Conservation (phyloP, 92 coral and sea anemone species). For the Desmophyllum pertusum region DNA sequence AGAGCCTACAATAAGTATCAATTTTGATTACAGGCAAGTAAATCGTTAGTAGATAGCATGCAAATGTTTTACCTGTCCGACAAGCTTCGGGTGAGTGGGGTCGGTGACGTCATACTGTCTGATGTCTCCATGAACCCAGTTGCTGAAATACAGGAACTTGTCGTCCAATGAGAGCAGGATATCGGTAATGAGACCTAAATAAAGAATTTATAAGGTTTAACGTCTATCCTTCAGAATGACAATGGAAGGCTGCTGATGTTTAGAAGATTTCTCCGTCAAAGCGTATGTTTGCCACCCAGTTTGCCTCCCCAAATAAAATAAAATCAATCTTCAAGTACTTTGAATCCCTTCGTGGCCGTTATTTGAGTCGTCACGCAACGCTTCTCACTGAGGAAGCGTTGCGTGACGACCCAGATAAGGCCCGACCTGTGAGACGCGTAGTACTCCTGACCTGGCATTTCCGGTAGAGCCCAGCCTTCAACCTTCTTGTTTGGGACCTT, state of each 20-base stretch:
- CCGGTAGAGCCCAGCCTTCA: conserved; percentile 98
- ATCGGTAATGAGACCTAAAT: conserved; percentile 88
- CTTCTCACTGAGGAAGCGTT: background rate
- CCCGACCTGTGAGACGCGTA: background rate
- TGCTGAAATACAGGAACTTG: conserved; percentile 89
- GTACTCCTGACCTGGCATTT: conserved; percentile 86
- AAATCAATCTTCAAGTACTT: background rate
- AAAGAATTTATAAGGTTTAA: background rate
- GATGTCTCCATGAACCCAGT: conserved; percentile 95
- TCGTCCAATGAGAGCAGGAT: conserved; percentile 94
- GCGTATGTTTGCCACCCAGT: too few relatives aligned
- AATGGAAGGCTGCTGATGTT: background rate
- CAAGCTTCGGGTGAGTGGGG: conserved; percentile 80
- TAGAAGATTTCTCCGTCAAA: too few relatives aligned
- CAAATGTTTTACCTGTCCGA: conserved; percentile 83
- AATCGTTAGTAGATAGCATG: too few relatives aligned
- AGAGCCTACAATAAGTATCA: too few relatives aligned
- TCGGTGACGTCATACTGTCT: conserved; percentile 95
- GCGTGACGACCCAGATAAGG: background rate
- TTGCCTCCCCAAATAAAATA: background rate
- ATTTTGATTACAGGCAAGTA: too few relatives aligned
- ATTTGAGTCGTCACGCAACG: background rate
- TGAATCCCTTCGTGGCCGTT: background rate
- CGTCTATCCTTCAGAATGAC: too few relatives aligned
- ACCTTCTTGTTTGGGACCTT: conserved; percentile 86